Conservation (phyloP, 2,797 vertebrate species). For the Adelosebastes latens region DNA sequence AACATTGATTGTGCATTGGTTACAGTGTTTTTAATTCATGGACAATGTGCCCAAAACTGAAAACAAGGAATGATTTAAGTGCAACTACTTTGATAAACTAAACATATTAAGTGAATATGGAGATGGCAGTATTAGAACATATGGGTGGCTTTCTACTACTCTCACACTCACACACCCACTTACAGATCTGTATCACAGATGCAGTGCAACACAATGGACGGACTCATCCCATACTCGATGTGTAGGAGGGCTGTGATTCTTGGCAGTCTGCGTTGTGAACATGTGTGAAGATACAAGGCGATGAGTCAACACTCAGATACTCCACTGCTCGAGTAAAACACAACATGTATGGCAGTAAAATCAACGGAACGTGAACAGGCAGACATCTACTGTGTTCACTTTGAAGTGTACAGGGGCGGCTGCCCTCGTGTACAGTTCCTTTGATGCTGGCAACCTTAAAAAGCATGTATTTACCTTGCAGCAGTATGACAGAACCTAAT, state of each 20-base stretch:
- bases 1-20: background rate
- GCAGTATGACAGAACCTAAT: constrained; percentile 51
- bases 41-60: background rate
- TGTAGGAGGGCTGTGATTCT: constrained; percentile 61
- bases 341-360: constrained; percentile 33
- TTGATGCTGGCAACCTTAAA: constrained; percentile 57
- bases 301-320: constrained; percentile 50
- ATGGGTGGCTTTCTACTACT: constrained; percentile 10
- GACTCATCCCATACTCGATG: constrained; percentile 22
- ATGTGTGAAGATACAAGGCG: constrained; percentile 57
- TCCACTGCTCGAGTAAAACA: constrained; percentile 18
- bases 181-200: constrained; percentile 33
- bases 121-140: constrained; percentile 7
- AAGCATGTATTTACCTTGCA: constrained; percentile 54
- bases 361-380: constrained; percentile 25
- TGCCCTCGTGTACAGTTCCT: constrained; percentile 35
- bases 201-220: constrained; percentile 38
- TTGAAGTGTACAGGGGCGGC: constrained; percentile 40
- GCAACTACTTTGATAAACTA: background rate
- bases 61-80: background rate
- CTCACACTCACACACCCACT: background rate
- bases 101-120: constrained; percentile 15
- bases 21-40: background rate
- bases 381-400: constrained; percentile 36
- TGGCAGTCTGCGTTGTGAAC: constrained; percentile 46